A percentile compares a stretch with the other conserved stretches of the same genome.
phyloP scores from a whole-genome alignment of 2,797 vertebrate genomes.

The Orestias chungarensis region DNA sequence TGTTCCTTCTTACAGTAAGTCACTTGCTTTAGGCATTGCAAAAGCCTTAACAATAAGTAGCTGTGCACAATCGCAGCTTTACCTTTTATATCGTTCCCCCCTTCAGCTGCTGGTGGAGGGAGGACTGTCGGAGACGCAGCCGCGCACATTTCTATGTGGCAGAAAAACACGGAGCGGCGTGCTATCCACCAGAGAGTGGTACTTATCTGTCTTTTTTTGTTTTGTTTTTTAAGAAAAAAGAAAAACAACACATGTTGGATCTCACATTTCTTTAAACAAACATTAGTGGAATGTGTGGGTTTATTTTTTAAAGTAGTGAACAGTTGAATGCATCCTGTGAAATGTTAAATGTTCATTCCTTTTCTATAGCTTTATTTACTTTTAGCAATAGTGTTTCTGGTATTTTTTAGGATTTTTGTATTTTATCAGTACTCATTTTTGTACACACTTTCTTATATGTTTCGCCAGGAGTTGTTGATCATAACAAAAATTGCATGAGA shows the following conservation, averaged over 20 bases:
- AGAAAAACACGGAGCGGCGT: slow-evolving; percentile 82
- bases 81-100: slow-evolving; percentile 1
- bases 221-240: background rate
- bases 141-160: slow-evolving; percentile 72
- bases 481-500: background rate
- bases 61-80: background rate
- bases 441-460: background rate
- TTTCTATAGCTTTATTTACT: background rate
- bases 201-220: slow-evolving; percentile 39
- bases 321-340: background rate
- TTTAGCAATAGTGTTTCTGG: background rate
- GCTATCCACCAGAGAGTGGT: slow-evolving; percentile 89
- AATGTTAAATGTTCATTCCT: background rate
- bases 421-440: background rate
- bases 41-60: background rate
- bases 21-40: background rate
- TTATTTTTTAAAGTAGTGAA: background rate
- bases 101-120: slow-evolving; percentile 88
- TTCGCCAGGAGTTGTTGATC: background rate
- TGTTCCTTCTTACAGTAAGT: slow-evolving; percentile 94
- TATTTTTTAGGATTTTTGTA: background rate
- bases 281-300: background rate
- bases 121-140: slow-evolving; percentile 82
- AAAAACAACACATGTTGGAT: background rate
- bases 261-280: background rate